Conservation (phyloP, 2,797 vertebrate genomes). For the Orestias chungarensis region DNA sequence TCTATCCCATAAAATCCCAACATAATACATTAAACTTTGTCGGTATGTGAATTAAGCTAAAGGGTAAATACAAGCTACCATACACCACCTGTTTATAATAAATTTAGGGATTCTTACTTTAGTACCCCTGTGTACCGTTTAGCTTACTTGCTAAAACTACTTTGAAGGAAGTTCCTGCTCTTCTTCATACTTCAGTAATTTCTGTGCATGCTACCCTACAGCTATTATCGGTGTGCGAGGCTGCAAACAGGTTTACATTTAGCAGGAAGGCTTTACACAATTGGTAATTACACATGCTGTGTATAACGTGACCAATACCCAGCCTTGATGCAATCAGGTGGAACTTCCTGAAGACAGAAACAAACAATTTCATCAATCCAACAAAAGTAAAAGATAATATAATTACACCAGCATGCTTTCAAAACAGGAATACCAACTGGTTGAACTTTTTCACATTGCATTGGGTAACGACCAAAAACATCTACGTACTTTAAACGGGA, state of each 20-base stretch:
- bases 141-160: neutral
- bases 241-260: slow-evolving; percentile 31
- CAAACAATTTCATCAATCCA: neutral
- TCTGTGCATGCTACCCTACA: neutral
- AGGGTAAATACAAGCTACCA: neutral
- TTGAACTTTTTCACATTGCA: neutral
- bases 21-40: neutral
- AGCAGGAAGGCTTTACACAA: slow-evolving; percentile 14
- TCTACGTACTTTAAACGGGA: neutral
- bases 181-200: neutral
- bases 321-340: slow-evolving; percentile 19
- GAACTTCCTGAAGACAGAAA: slow-evolving; percentile 15
- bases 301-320: slow-evolving; percentile 10
- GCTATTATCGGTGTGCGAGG: slow-evolving; percentile 3
- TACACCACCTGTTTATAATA: neutral
- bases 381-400: neutral
- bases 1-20: neutral
- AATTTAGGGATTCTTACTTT: neutral
- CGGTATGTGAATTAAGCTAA: neutral
- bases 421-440: neutral
- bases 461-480: neutral
- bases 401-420: neutral
- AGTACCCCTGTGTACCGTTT: neutral
- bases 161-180: neutral
- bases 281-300: neutral